Evolutionary conservation across 1,140 invertebrate genomes (phyloP), one percentile per base, ranked within the genome.

Genomic region (Hypsibius dujardini): DNA sequence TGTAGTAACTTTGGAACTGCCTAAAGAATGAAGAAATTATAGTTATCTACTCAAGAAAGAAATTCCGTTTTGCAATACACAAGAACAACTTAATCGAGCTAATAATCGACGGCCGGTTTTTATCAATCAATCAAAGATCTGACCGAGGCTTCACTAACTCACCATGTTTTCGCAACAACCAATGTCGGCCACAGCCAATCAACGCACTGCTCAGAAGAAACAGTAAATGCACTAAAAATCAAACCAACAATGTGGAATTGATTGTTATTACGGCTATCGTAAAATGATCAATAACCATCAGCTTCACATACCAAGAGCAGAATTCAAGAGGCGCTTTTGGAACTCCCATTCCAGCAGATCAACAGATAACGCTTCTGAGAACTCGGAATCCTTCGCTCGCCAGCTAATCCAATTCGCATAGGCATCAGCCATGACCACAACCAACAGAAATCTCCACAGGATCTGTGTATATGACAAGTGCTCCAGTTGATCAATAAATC

Each of bases 311-410:
- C 50, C 50, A n/a, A 56, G n/a, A 7, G 50, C 50, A 7, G 50
- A 56, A 56, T 12, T 56, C 7, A 67, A 42, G 45, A 67, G 62
- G 12, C 62, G 62, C 42, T 67, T 67, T 7, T 67, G 62, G 42
- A 67, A 67, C 45, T 67, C 62, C 62, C 62, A 67, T 42, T 67
- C 62, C 12, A 67, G 62, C 12, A 67, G 42, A 42, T 67, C 62
- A 7, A 67, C 62, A 3, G 62, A 67, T 7, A 67, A 45, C 12
- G 62, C 62, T 7, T 42, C 45, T 3, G 62, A 67, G 3, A 15
- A 12, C 42, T 67, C 62, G 12, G 42, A 15, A 42, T 67, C 62
- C 62, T 45, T 67, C 3, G 62, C 12, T 15, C 62, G 12, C 62
- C 62, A 67, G 62, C 12, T 15, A 15, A 67, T 67, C 62, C 62